Conservation (phyloP, 2,888 invertebrate genomes). For the Chalcis sispes region DNA sequence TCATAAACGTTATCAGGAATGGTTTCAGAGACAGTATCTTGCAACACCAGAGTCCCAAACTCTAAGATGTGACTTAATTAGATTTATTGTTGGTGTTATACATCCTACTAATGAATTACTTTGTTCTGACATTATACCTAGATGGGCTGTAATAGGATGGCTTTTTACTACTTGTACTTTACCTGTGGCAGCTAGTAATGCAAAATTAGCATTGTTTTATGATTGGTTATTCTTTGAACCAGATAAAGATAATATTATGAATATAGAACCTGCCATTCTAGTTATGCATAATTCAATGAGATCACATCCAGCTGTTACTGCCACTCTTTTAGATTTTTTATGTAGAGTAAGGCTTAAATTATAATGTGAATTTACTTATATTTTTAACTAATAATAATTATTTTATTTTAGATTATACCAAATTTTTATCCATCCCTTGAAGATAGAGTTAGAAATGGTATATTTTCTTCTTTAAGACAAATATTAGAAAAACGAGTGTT, state of each 20-base stretch:
- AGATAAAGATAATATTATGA: conserved; percentile 95
- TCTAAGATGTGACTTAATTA: conserved; percentile 92
- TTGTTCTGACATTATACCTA: conserved; percentile 95
- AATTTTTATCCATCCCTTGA: conserved; percentile 89
- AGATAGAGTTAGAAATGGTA: conserved; percentile 88
- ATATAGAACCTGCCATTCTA: conserved; percentile 94
- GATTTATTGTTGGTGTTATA: conserved; percentile 95
- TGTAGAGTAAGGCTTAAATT: conserved; percentile 80
- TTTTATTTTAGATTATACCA: conserved; percentile 85
- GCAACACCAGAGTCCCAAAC: conserved; percentile 94
- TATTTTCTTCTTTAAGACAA: conserved; percentile 88
- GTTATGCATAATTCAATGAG: conserved; percentile 96
- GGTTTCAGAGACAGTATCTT: conserved; percentile 95
- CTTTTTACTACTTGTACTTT: conserved; percentile 93
- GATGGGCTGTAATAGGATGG: conserved; percentile 98
- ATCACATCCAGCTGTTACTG: conserved; percentile 93
- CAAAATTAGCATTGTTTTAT: conserved; percentile 93
- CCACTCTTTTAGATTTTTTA: conserved; percentile 92
- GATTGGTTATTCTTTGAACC: conserved; percentile 96
- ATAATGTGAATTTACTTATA: neutral
- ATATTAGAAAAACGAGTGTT: conserved; percentile 95
- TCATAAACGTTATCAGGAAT: conserved; percentile 95
- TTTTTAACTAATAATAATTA: too few relatives aligned
- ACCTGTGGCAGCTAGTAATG: conserved; percentile 91
- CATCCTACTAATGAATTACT: conserved; percentile 95